Evolutionary conservation across 30 jellyfish, hydroid and myxozoan genomes (phyloP).

Genomic region (Aurelia sp.): DNA sequence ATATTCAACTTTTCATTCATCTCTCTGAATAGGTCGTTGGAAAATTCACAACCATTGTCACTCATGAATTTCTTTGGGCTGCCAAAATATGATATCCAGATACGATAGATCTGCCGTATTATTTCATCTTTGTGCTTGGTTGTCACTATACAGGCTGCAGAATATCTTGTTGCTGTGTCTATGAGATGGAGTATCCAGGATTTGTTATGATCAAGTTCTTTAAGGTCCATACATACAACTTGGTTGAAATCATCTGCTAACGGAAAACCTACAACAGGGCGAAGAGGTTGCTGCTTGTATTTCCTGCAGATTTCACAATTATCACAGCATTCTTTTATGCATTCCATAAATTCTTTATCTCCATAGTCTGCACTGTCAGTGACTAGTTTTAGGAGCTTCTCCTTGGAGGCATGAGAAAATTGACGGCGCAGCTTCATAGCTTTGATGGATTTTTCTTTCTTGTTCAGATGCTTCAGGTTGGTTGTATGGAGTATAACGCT

Average conservation of each 20-base stretch:
- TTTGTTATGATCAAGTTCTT: background rate
- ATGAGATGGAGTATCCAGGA: background rate
- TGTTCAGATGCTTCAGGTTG: too few relatives aligned
- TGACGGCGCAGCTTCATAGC: too few relatives aligned
- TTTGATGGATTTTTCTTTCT: too few relatives aligned
- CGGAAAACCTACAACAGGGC: constrained; percentile 14
- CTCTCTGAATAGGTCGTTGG: background rate
- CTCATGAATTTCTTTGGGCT: background rate
- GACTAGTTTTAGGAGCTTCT: too few relatives aligned
- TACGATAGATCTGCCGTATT: background rate
- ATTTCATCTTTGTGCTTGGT: background rate
- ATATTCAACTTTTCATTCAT: background rate
- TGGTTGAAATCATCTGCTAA: constrained; percentile 16
- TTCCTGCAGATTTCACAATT: too few relatives aligned
- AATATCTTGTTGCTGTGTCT: constrained; percentile 16
- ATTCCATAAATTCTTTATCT: background rate
- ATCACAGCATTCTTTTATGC: background rate
- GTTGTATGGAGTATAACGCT: too few relatives aligned
- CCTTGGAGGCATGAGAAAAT: too few relatives aligned
- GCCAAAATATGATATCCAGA: background rate
- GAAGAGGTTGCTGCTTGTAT: background rate
- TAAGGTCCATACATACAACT: constrained; percentile 36
- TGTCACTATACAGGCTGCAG: background rate
- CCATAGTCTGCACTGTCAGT: background rate
- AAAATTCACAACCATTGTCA: constrained; percentile 30